Base-by-base conservation (phyloP, 2,888 invertebrate genomes). In the Nasonia oneida region DNA sequence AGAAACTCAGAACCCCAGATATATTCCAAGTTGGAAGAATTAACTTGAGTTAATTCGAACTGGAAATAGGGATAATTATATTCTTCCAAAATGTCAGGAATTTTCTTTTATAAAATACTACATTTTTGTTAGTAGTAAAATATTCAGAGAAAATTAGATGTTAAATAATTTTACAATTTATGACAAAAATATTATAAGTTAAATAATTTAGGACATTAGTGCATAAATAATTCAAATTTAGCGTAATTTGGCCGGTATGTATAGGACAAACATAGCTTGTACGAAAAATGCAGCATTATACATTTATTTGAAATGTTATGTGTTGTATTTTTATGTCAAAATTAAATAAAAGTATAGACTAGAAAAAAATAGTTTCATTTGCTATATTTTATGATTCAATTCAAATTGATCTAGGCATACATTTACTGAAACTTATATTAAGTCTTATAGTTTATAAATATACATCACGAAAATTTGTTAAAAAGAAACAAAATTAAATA, bases 41-140 rank as follows among this genome's bases (percentile, higher is more conserved):
- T 93, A 92, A 93, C 92, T 89, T 85, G 75, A 91, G 91, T 93
- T 90, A 93, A 93, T 90, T 91, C 90, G 91, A 92, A 92, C 93
- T 93, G 92, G 92, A 90, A 88, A 87, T 88, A 90, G 90, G 89
- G 84, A 67, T 78, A 61, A 83, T 61, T 82, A 75, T 70, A 75
- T 73, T 78, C 64, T 88, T 81, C 81, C 86, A 86, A 86, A 81
- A 86, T 37, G 87, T 79, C 83, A 86, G 91, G 83, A 77, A 86
- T 90, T 85, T 90, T 89, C 91, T 90, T 90, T 90, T 87, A 88
- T 1, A 47, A 75, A 47, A 57, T 85, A 33, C 42, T 53, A 70
- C n/a, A 74, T 57, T 53, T 67, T 76, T 23, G 37, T 76, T 23
- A 47, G 57, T 74, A 83, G 80, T 80, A 75, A 85, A 76, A 50